phyloP scores from a whole-genome alignment of 53 echinoderm and acorn worm genomes.

The Temnopleurus reevesii region DNA sequence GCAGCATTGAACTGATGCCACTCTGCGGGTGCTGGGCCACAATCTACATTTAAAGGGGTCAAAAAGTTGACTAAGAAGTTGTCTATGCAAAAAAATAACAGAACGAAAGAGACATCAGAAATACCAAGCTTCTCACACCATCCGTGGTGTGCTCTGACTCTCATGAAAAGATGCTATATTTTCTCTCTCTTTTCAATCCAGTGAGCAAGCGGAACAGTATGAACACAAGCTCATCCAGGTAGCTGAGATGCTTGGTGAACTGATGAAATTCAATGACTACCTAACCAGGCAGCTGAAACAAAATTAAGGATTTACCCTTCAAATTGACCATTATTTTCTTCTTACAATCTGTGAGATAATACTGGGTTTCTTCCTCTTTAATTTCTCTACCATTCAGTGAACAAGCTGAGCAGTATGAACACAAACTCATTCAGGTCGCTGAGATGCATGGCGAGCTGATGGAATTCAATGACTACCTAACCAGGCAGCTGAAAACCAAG shows the following conservation, averaged over 20 bases:
- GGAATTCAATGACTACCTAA: conserved; percentile 97
- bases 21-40: too few relatives aligned
- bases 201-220: conserved; percentile 83
- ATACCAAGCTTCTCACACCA: too few relatives aligned
- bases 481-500: conserved; percentile 74
- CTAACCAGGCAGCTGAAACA: conserved; percentile 81
- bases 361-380: too few relatives aligned
- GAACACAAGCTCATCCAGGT: conserved; percentile 96
- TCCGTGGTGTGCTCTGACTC: too few relatives aligned
- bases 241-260: conserved; percentile 98
- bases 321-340: too few relatives aligned
- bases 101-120: too few relatives aligned
- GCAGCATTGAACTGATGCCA: too few relatives aligned
- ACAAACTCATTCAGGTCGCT: conserved; percentile 95
- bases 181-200: conserved; percentile 44
- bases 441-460: conserved; percentile 99
- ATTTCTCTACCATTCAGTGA: conserved; percentile 62
- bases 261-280: conserved; percentile 99
- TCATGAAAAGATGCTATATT: too few relatives aligned
- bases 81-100: too few relatives aligned
- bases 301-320: conserved; percentile 76
- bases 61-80: too few relatives aligned
- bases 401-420: conserved; percentile 81
- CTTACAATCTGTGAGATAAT: too few relatives aligned
- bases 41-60: too few relatives aligned